A percentile compares a stretch with the other conserved stretches of the same genome.
phyloP scores from a whole-genome alignment of 1,140 invertebrate genomes.

The Temnothorax curvispinosus region DNA sequence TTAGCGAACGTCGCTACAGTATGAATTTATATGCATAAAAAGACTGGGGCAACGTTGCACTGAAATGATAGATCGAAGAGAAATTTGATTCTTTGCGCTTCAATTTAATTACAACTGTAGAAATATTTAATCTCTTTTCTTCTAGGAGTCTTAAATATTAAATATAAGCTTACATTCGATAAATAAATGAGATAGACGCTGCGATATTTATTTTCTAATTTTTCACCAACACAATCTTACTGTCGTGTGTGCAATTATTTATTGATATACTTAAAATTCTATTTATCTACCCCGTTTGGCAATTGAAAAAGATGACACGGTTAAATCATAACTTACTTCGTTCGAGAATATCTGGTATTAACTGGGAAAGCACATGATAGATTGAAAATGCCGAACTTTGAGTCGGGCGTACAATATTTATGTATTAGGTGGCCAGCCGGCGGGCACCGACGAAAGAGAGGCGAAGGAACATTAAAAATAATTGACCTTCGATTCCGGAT shows the following conservation, averaged over 20 bases:
- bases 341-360: neutral
- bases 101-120: constrained; percentile 9
- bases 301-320: neutral
- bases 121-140: neutral
- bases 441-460: constrained; percentile 37
- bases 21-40: constrained; percentile 18
- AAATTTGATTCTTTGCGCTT: neutral
- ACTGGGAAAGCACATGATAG: neutral
- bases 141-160: neutral
- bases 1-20: constrained; percentile 18
- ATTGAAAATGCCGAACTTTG: constrained; percentile 15
- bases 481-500: constrained; percentile 71
- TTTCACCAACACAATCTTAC: neutral
- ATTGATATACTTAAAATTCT: neutral
- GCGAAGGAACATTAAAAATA: constrained; percentile 59
- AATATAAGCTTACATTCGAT: neutral
- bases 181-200: neutral
- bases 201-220: neutral
- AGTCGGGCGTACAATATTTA: neutral
- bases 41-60: neutral
- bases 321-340: neutral
- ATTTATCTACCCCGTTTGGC: neutral
- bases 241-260: neutral
- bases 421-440: neutral
- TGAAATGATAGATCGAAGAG: constrained; percentile 4